phyloP scores from a whole-genome alignment of 2,113 vertebrate genomes.

The Lota lota region DNA sequence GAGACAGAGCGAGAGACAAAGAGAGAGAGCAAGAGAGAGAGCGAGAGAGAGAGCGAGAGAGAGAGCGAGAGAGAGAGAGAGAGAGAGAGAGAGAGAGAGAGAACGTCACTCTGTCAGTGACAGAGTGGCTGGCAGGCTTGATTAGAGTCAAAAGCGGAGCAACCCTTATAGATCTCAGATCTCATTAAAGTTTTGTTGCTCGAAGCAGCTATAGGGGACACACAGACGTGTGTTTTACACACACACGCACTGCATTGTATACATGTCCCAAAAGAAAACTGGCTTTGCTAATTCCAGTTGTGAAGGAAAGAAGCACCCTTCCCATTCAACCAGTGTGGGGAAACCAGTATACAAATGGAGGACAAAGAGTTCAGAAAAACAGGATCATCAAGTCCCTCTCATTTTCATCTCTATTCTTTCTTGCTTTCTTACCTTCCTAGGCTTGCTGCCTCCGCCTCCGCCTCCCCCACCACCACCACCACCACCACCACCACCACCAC shows the following conservation, averaged over 20 bases:
- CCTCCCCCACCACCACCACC: neutral
- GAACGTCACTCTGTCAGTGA: neutral
- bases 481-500: neutral
- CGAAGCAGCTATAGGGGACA: constrained; percentile 2
- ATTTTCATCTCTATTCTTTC: constrained; percentile 18
- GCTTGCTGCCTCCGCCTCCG: too few species aligned
- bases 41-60: neutral
- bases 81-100: constrained; percentile 9
- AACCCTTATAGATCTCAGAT: constrained; percentile 9
- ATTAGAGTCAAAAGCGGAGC: constrained; percentile 23
- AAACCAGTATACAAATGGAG: constrained; percentile 53
- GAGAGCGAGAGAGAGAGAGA: constrained; percentile 4
- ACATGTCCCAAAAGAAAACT: constrained; percentile 12
- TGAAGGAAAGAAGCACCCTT: constrained; percentile 38
- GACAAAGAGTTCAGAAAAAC: constrained; percentile 53
- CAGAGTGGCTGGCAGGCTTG: constrained; percentile 16
- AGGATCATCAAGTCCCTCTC: constrained; percentile 20
- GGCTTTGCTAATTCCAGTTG: constrained; percentile 47
- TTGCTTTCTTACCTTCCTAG: constrained; percentile 17
- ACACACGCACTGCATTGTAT: neutral
- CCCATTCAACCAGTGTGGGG: constrained; percentile 38
- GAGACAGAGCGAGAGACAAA: constrained; percentile 3
- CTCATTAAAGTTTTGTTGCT: constrained; percentile 25
- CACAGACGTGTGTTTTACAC: constrained; percentile 1
- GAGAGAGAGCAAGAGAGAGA: neutral